phyloP scores from a whole-genome alignment of 2,113 vertebrate species.

The Neofelis nebulosa region DNA sequence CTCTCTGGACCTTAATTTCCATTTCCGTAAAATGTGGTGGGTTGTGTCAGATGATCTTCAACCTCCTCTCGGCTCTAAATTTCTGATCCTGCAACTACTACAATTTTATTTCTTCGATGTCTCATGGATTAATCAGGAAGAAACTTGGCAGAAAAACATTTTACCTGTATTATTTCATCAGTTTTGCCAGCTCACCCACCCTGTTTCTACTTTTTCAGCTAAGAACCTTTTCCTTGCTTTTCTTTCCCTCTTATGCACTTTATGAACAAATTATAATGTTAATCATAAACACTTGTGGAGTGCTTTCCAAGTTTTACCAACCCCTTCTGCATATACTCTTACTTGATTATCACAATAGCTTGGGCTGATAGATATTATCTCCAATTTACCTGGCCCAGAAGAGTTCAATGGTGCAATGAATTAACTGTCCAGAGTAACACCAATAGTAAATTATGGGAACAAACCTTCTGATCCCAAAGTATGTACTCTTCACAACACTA shows the following conservation, averaged over 20 bases:
- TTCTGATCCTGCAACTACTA: conserved; percentile 11
- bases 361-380: neutral
- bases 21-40: neutral
- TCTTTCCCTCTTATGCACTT: conserved; percentile 28
- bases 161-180: conserved; percentile 19
- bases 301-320: conserved; percentile 18
- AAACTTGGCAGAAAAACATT: conserved; percentile 14
- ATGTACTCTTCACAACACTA: neutral
- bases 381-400: neutral
- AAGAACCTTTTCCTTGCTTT: neutral
- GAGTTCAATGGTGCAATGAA: neutral
- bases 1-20: conserved; percentile 16
- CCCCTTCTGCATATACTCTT: conserved; percentile 15
- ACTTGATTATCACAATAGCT: conserved; percentile 30
- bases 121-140: conserved; percentile 36
- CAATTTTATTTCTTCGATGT: conserved; percentile 24
- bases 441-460: neutral
- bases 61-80: conserved; percentile 6
- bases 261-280: neutral
- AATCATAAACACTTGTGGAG: conserved; percentile 14
- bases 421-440: neutral
- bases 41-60: neutral
- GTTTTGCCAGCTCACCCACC: neutral
- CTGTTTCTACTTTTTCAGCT: neutral
- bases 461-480: neutral